Conservation (phyloP, 2,113 vertebrate genomes). For the Ranitomeya variabilis region DNA sequence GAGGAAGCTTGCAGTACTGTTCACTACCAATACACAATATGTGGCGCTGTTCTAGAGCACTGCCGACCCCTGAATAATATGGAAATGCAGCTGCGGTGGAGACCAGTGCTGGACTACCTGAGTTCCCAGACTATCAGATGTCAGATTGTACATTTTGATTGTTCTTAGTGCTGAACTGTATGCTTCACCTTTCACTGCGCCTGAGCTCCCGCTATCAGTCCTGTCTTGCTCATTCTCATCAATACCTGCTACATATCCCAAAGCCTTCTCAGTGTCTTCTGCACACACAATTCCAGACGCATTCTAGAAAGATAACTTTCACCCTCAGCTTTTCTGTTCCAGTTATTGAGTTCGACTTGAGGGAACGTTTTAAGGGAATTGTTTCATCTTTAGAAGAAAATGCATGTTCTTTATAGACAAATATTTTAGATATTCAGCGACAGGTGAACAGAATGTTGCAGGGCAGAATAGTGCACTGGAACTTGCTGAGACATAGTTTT, state of each 20-base stretch:
- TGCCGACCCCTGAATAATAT: no score
- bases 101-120: neutral
- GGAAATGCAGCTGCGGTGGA: neutral
- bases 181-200: neutral
- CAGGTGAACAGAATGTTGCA: neutral
- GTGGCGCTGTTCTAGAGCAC: no score
- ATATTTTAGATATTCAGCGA: constrained; percentile 16
- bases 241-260: neutral
- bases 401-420: neutral
- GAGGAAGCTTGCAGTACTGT: no score
- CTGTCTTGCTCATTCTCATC: neutral
- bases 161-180: neutral
- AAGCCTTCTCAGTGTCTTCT: neutral
- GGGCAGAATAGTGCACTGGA: neutral
- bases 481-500: constrained; percentile 19
- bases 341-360: neutral
- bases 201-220: neutral
- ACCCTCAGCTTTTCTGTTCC: no score
- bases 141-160: neutral
- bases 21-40: no score
- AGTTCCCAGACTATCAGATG: neutral
- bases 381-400: neutral
- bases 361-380: constrained; percentile 9
- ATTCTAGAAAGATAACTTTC: neutral
- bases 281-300: neutral